phyloP scores from a whole-genome alignment of 2,888 invertebrate species.

The Phoronis australis region DNA sequence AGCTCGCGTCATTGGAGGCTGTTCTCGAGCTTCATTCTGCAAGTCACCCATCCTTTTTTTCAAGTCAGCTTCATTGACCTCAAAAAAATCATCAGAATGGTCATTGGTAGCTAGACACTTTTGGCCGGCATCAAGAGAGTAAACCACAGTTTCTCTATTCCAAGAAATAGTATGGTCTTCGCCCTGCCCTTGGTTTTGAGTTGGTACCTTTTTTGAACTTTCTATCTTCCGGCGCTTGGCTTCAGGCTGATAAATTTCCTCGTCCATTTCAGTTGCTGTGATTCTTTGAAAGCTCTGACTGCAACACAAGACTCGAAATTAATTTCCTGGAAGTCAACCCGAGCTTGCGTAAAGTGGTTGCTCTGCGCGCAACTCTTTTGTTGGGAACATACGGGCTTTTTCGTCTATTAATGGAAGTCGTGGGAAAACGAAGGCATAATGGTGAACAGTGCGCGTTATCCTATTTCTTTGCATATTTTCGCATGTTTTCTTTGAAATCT shows the following conservation, averaged over 20 bases:
- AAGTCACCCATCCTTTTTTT: slow-evolving; percentile 70
- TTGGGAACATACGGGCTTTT: no score
- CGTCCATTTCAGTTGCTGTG: slow-evolving; percentile 22
- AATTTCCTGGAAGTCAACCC: slow-evolving; percentile 71
- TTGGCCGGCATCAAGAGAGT: slow-evolving; percentile 62
- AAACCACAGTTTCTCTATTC: slow-evolving; percentile 44
- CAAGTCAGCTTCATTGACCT: slow-evolving; percentile 77
- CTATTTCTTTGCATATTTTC: no score
- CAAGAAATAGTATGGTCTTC: no score
- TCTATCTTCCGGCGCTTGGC: no score
- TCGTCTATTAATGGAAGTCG: no score
- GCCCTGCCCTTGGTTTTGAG: no score
- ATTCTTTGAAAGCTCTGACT: slow-evolving; percentile 32
- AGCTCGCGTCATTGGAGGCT: slow-evolving; percentile 67
- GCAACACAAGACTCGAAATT: slow-evolving; percentile 29
- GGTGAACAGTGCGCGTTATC: no score
- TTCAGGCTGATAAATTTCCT: slow-evolving; percentile 32
- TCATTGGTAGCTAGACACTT: no score
- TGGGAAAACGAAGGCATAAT: no score
- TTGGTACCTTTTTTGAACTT: no score
- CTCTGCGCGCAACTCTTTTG: slow-evolving; percentile 60
- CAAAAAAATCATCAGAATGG: slow-evolving; percentile 76
- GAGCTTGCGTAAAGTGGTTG: slow-evolving; percentile 69
- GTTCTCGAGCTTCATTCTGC: slow-evolving; percentile 62
- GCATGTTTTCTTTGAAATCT: no score